A percentile compares a stretch with the other conserved stretches of the same genome.
These are phyloP conservation scores for Homalodisca vitripennis DNA, from an alignment of 1,140 invertebrate species.

Conservation along the genomic window DNA sequence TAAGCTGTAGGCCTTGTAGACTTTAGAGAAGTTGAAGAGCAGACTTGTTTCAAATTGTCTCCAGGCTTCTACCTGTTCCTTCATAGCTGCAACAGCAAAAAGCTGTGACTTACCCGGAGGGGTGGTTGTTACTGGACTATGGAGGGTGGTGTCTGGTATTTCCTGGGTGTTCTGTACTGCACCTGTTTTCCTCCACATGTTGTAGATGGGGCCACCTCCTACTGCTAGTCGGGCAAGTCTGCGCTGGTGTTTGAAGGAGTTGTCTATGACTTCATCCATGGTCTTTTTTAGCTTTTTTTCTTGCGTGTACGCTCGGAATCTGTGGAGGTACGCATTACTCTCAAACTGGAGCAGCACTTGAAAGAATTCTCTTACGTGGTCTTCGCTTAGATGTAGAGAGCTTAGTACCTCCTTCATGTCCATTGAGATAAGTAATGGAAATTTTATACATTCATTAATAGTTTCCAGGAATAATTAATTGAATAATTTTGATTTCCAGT, in stretches of 20 bases:
- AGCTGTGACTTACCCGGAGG: background rate
- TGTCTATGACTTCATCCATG: background rate
- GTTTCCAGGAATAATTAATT: background rate
- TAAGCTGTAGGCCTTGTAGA: background rate
- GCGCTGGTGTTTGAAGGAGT: background rate
- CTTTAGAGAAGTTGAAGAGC: background rate
- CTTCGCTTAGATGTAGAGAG: background rate
- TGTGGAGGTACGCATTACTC: background rate
- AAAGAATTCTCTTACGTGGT: background rate
- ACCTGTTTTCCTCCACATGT: background rate
- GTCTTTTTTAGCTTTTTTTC: background rate
- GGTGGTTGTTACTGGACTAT: background rate
- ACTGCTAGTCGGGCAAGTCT: background rate
- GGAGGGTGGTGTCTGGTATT: background rate
- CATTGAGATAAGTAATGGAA: background rate
- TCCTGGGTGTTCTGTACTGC: background rate
- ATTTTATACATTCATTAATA: constrained; percentile 5
- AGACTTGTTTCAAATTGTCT: background rate
- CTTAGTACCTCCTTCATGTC: background rate
- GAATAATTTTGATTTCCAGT: background rate
- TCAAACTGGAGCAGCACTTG: too few relatives aligned
- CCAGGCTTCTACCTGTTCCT: too few relatives aligned
- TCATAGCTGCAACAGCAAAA: background rate
- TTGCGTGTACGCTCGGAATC: background rate
- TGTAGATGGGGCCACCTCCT: background rate